A percentile compares a stretch with the other conserved stretches of the same genome.
phyloP scores from a whole-genome alignment of 2,113 vertebrate species.

The Cololabis saira region DNA sequence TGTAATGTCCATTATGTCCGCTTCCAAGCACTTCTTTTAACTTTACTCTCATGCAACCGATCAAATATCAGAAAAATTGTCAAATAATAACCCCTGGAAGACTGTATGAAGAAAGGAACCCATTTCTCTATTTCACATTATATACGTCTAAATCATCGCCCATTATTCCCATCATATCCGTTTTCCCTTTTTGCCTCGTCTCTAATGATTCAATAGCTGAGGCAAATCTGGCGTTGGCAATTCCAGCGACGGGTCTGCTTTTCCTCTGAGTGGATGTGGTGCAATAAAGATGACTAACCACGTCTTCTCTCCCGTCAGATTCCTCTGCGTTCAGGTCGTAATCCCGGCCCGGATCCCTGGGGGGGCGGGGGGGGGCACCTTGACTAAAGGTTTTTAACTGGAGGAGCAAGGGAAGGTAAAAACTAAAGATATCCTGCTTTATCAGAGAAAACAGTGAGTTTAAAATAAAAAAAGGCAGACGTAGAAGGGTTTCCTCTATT shows the following conservation, averaged over 20 bases:
- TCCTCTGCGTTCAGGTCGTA: constrained; percentile 44
- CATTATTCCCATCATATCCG: neutral
- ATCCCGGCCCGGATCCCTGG: constrained; percentile 8
- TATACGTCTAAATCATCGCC: neutral
- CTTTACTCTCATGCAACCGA: constrained; percentile 5
- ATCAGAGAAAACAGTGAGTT: neutral
- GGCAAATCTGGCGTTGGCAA: constrained; percentile 17
- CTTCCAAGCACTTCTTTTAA: constrained; percentile 12
- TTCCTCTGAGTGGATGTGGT: constrained; percentile 7
- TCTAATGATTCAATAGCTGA: constrained; percentile 1
- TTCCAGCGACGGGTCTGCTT: neutral
- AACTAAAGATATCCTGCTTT: neutral
- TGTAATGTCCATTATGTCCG: neutral
- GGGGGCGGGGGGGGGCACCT: constrained; percentile 5
- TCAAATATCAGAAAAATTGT: constrained; percentile 4
- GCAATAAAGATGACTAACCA: constrained; percentile 36
- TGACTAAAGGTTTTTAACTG: constrained; percentile 34
- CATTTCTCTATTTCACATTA: constrained; percentile 18
- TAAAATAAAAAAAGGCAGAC: neutral
- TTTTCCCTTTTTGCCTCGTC: neutral
- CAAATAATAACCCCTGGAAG: constrained; percentile 1
- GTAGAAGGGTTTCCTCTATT: neutral
- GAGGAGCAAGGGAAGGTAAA: constrained; percentile 7
- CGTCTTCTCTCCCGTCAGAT: constrained; percentile 35
- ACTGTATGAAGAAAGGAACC: neutral